Evolutionary conservation across 2,797 vertebrate species (phyloP), one percentile per base, ranked within the genome.

Genomic region (Lepus oiostolus): DNA sequence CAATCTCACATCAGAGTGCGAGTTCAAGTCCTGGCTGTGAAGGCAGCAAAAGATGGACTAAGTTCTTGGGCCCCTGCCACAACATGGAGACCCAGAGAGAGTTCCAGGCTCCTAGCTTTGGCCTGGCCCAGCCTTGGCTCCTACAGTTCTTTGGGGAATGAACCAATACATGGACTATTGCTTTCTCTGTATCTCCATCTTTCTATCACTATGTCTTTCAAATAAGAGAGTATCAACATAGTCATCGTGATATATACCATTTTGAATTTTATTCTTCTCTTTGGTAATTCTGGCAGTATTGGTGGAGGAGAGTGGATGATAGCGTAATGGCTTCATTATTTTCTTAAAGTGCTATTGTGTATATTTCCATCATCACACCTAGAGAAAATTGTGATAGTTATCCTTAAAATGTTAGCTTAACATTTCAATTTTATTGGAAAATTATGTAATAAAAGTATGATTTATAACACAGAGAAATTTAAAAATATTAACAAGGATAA

Each of bases 401-500:
- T 76, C 21, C 10, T 86, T 75, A 67, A 80, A 95, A 47, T 3
- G 0, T 91, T 88, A 96, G 79, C 77, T 85, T 81, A 94, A 94
- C 16, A 67, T 19, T 82, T 94, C 86, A 52, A 2, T 86, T 96
- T 90, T 96, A 54, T 42, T 93, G 6, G 50, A 26, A 60, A 95
- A 8, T n/a, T 58, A 86, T 68, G 88, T 87, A 50, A 89, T 85
- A 4, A 95, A 96, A 93, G 16, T 14, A 21, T 95, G 85, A 84
- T 81, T 93, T 91, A 80, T 58, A 86, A 81, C 35, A 95, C 9
- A 42, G 1, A 88, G 89, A 28, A 94, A 96, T 96, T 17, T n/a
- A 91, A 80, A 97, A 97, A 89, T 93, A 93, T 88, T 90, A 90
- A 47, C 58, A 75, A 87, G 77, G 76, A 35, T 7, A 42, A 54